Evolutionary conservation across 2,888 invertebrate genomes (phyloP), one percentile per base, ranked within the genome.

Genomic region (Sesia bembeciformis): DNA sequence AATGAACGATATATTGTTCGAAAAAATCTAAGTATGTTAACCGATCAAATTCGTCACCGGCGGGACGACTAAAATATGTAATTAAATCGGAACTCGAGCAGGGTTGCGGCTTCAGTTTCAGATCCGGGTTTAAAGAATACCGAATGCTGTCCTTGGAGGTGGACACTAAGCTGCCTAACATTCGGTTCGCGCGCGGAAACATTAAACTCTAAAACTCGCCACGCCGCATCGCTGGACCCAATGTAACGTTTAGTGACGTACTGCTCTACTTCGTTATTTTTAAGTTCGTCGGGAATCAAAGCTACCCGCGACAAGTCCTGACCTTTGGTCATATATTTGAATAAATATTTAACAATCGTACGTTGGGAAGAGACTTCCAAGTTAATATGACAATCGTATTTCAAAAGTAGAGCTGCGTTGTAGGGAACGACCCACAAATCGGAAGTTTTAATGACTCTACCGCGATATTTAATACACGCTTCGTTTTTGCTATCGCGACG

Each of bases 391-490:
- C 42, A 42, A 49, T 57, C 53, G 49, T 57, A 57, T 53, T 52
- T 53, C 23, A 57, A n/a, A 4, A 57, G 53, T 51, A 55, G 53
- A 41, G 53, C 53, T 7, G 57, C 55, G 40, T 57, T 55, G 50
- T 57, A 57, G n/a, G 57, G 57, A 4, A 57, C 57, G 5, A 57
- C 53, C 57, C 57, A 57, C 7, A 50, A 39, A 53, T 57, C 57
- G 38, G 43, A 51, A 40, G 53, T 46, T 38, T 3, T n/a, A 43
- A 43, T 43, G n/a, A 5, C 43, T 43, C n/a, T 43, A 43, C 7
- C n/a, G 43, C n/a, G n/a, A 43, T 43, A 43, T 43, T 43, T 43
- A 43, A 43, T 43, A 5, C n/a, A n/a, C 6, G 4, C 43, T 4
- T 4, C 4, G 41, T 56, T 40, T 1, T 54, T 49, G 49, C 49